Evolutionary conservation across 2,888 invertebrate genomes (phyloP).

Genomic region (Acleris cristana): DNA sequence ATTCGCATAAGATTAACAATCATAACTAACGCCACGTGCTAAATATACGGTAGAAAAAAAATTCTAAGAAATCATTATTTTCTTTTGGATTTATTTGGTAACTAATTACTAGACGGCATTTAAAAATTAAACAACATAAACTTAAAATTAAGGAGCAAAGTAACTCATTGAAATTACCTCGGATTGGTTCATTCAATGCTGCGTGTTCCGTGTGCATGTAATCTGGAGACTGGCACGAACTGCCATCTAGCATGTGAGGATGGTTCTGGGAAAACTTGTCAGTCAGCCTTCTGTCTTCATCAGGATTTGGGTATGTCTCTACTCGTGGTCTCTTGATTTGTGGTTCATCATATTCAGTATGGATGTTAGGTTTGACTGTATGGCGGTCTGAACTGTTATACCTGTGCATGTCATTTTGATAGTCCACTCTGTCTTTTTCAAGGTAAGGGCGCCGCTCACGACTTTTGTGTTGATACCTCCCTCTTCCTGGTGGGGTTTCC

Average conservation of each 20-base stretch:
- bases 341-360: conserved; percentile 57
- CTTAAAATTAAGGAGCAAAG: background rate
- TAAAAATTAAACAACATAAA: background rate
- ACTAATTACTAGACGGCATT: too few species aligned
- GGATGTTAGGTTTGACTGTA: conserved; percentile 53
- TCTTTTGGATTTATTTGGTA: too few species aligned
- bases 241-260: conserved; percentile 40
- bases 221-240: conserved; percentile 71
- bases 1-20: too few species aligned
- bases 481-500: conserved; percentile 55
- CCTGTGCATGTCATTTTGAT: conserved; percentile 36
- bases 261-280: conserved; percentile 40
- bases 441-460: conserved; percentile 46
- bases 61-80: too few species aligned
- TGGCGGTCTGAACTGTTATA: conserved; percentile 46
- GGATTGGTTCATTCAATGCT: conserved; percentile 11
- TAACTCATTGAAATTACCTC: background rate
- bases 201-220: conserved; percentile 44
- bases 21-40: too few species aligned
- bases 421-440: conserved; percentile 42
- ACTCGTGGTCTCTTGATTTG: conserved; percentile 54
- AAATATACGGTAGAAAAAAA: too few species aligned
- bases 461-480: conserved; percentile 48
- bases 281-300: conserved; percentile 43
- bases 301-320: conserved; percentile 44